Percentiles rank a stretch among this genome's conserved stretches.
These are phyloP conservation scores for Meteorus sp. DNA, from an alignment of 1,140 invertebrate species.

Conservation along the genomic window DNA sequence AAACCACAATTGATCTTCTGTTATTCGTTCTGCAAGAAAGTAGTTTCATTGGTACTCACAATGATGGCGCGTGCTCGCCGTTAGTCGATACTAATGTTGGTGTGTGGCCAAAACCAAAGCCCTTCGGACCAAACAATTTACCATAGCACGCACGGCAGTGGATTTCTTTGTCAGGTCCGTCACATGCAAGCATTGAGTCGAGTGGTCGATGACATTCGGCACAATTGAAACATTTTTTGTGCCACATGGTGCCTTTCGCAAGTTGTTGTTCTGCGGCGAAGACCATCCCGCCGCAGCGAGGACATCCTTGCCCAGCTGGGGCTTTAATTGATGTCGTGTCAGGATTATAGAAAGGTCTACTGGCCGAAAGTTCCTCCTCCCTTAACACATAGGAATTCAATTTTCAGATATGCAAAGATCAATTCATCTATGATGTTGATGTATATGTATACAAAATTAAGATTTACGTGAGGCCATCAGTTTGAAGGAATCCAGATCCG, in stretches of 20 bases:
- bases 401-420: neutral
- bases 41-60: constrained; percentile 61
- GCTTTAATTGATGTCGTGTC: constrained; percentile 88
- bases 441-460: constrained; percentile 2
- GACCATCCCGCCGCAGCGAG: constrained; percentile 88
- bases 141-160: constrained; percentile 88
- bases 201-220: constrained; percentile 89
- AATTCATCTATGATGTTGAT: neutral
- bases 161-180: constrained; percentile 86
- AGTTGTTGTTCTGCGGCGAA: constrained; percentile 93
- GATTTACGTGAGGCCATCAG: constrained; percentile 82
- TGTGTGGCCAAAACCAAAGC: constrained; percentile 84
- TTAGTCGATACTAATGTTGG: constrained; percentile 81
- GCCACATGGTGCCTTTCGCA: constrained; percentile 93
- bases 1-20: neutral
- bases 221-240: constrained; percentile 93
- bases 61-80: constrained; percentile 70
- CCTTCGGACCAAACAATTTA: constrained; percentile 88
- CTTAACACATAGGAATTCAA: constrained; percentile 49
- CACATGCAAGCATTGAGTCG: constrained; percentile 88
- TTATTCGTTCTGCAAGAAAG: neutral
- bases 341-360: constrained; percentile 77
- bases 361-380: constrained; percentile 78
- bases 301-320: constrained; percentile 84
- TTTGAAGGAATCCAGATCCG: constrained; percentile 90